Evolutionary conservation across 2,888 invertebrate genomes (phyloP).

Genomic region (Microctonus hyperodae): DNA sequence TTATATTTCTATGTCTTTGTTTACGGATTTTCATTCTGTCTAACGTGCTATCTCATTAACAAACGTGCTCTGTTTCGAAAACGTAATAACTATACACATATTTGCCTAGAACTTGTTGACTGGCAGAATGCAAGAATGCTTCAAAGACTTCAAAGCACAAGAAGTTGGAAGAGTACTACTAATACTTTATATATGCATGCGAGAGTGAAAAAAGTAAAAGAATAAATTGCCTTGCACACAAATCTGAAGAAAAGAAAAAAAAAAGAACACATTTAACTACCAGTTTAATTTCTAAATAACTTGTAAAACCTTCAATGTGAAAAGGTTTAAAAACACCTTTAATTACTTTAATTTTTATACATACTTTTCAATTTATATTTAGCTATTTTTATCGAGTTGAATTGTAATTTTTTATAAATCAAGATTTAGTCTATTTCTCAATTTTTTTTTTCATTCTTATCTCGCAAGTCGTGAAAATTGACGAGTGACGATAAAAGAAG

Average conservation of each 20-base stretch:
- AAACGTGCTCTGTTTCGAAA: neutral
- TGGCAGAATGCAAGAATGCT: neutral
- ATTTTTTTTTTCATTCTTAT: neutral
- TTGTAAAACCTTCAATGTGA: neutral
- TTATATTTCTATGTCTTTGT: too few species aligned
- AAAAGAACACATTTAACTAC: neutral
- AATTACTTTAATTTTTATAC: neutral
- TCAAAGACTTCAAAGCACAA: neutral
- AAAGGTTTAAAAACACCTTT: neutral
- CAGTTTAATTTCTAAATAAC: neutral
- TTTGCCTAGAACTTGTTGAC: neutral
- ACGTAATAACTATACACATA: too few species aligned
- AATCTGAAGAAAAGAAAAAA: neutral
- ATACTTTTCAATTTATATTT: neutral
- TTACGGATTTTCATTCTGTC: neutral
- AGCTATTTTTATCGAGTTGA: neutral
- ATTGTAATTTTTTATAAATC: neutral
- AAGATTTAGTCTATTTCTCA: neutral
- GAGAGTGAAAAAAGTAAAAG: neutral
- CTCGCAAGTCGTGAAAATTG: constrained; percentile 9
- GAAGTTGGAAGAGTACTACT: neutral
- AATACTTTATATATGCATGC: neutral
- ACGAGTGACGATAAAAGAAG: constrained; percentile 13
- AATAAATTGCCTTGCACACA: neutral
- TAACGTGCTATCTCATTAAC: neutral